phyloP scores from a whole-genome alignment of 1,140 invertebrate genomes.

The Phortica variegata region DNA sequence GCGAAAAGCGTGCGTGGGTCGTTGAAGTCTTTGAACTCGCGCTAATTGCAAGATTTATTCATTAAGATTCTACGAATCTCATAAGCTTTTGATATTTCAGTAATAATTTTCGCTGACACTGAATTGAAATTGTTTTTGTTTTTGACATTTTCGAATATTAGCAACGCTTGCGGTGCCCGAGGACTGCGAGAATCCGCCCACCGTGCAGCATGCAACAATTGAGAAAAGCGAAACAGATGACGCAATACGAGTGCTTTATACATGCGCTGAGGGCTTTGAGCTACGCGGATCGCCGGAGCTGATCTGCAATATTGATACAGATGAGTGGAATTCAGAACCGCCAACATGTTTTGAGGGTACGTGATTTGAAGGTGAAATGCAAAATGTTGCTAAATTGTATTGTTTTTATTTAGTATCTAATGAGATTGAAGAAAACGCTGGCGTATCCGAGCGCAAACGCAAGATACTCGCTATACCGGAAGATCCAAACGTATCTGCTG shows the following conservation, averaged over 20 bases:
- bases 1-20: too few relatives aligned
- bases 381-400: too few relatives aligned
- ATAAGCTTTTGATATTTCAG: too few relatives aligned
- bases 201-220: conserved; percentile 27
- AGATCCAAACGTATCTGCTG: conserved; percentile 23
- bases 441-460: conserved; percentile 18
- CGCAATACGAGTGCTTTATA: conserved; percentile 31
- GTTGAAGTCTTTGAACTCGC: too few relatives aligned
- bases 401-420: too few relatives aligned
- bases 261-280: conserved; percentile 31
- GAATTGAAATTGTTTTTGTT: too few relatives aligned
- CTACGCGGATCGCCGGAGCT: conserved; percentile 27
- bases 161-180: conserved; percentile 20
- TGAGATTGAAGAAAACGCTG: too few relatives aligned
- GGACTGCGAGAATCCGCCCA: conserved; percentile 29
- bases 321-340: conserved; percentile 41
- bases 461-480: conserved; percentile 34
- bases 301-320: conserved; percentile 34
- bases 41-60: too few relatives aligned
- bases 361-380: not conserved
- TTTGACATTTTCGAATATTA: too few relatives aligned
- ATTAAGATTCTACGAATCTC: too few relatives aligned
- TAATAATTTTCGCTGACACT: too few relatives aligned
- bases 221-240: conserved; percentile 18
- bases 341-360: conserved; percentile 26